Conservation (phyloP, 1,140 invertebrate genomes). For the Melipona quadrifasciata region DNA sequence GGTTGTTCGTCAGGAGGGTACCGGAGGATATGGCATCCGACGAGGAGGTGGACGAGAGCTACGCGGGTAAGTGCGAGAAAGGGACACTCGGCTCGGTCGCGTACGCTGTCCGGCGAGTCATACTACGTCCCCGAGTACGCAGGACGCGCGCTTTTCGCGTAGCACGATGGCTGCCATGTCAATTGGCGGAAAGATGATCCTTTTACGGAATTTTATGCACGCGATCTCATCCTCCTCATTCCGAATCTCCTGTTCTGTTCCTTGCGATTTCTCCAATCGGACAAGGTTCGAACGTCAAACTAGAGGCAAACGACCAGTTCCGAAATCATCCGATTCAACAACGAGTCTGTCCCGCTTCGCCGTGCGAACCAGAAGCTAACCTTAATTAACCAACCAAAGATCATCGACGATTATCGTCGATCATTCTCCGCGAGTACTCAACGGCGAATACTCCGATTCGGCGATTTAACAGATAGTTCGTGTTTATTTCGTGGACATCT, state of each 20-base stretch:
- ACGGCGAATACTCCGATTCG: neutral
- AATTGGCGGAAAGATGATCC: constrained; percentile 54
- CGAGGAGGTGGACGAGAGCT: constrained; percentile 89
- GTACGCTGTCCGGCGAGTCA: constrained; percentile 48
- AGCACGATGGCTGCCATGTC: constrained; percentile 77
- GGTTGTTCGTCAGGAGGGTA: neutral
- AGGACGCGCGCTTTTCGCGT: constrained; percentile 79
- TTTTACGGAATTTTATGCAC: constrained; percentile 19
- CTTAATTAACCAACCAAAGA: too few species aligned
- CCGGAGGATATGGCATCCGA: constrained; percentile 86
- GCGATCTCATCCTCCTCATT: too few species aligned
- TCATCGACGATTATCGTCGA: too few species aligned
- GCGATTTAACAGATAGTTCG: neutral
- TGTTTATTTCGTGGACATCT: too few species aligned
- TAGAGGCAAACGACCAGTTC: too few species aligned
- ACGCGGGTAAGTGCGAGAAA: constrained; percentile 85
- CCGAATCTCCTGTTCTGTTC: neutral
- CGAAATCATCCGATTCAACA: too few species aligned
- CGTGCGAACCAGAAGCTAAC: too few species aligned
- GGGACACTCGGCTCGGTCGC: neutral
- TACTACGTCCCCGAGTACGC: constrained; percentile 46
- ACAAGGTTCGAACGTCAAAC: too few species aligned
- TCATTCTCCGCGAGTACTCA: too few species aligned
- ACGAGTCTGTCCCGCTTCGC: too few species aligned
- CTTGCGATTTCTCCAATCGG: too few species aligned